Conservation (phyloP, 2,113 vertebrate genomes). For the Poeciliopsis retropinna region DNA sequence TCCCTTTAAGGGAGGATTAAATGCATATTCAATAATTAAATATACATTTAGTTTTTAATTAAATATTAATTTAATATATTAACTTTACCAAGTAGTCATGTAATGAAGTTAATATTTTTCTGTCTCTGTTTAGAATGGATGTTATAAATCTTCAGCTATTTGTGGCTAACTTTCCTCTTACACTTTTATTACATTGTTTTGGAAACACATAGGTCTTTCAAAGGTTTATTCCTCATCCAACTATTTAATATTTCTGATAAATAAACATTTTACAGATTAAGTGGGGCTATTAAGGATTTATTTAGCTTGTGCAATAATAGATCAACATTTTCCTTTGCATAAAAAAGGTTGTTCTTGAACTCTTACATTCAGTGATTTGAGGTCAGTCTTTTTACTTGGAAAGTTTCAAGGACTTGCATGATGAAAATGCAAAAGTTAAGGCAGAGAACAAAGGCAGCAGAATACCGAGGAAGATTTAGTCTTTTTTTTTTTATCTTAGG, state of each 20-base stretch:
- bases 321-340: background rate
- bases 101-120: background rate
- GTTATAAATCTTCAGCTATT: background rate
- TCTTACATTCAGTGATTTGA: background rate
- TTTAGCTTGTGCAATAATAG: background rate
- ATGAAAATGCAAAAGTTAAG: background rate
- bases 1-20: background rate
- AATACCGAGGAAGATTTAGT: background rate
- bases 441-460: background rate
- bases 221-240: background rate
- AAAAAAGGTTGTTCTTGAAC: background rate
- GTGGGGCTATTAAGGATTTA: background rate
- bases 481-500: background rate
- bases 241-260: no score
- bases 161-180: background rate
- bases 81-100: constrained; percentile 2
- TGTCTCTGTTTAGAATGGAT: background rate
- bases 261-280: background rate
- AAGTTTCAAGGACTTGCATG: background rate
- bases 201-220: background rate
- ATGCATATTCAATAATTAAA: background rate
- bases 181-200: background rate
- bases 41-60: background rate
- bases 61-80: background rate
- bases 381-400: background rate